Percentiles rank a stretch among this genome's conserved stretches.
Evolutionary conservation across 2,797 vertebrate genomes (phyloP).

Genomic region (Cichlasoma orientale): DNA sequence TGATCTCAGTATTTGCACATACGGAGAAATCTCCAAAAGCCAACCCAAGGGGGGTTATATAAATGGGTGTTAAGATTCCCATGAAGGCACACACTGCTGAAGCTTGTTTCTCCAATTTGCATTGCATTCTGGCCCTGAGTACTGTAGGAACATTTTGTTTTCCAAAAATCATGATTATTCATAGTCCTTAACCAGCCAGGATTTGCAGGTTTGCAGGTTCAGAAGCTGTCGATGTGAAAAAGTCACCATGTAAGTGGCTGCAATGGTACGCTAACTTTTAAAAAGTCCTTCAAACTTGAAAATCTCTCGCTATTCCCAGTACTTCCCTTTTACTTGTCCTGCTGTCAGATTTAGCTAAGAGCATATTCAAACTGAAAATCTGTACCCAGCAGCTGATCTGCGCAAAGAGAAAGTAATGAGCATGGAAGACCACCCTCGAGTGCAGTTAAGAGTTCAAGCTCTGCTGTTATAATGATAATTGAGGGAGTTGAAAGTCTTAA

Average conservation of each 20-base stretch:
- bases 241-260: background rate
- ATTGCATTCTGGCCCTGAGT: slow-evolving; percentile 2
- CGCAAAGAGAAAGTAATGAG: slow-evolving; percentile 6
- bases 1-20: slow-evolving; percentile 1
- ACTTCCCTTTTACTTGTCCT: background rate
- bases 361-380: background rate
- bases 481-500: background rate
- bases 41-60: slow-evolving; percentile 2
- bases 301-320: background rate
- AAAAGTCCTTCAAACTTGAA: background rate
- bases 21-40: background rate
- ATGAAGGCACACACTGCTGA: slow-evolving; percentile 52
- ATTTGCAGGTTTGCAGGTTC: background rate
- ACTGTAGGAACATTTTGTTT: background rate
- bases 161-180: background rate
- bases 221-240: background rate
- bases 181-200: background rate
- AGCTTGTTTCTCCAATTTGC: slow-evolving; percentile 13
- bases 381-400: background rate
- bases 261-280: background rate
- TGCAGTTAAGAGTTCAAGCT: background rate
- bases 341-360: background rate
- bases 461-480: background rate
- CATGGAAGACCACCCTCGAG: background rate
- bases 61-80: slow-evolving; percentile 26